Conservation (phyloP, 2,797 vertebrate species). For the Hephaestus fuliginosus region DNA sequence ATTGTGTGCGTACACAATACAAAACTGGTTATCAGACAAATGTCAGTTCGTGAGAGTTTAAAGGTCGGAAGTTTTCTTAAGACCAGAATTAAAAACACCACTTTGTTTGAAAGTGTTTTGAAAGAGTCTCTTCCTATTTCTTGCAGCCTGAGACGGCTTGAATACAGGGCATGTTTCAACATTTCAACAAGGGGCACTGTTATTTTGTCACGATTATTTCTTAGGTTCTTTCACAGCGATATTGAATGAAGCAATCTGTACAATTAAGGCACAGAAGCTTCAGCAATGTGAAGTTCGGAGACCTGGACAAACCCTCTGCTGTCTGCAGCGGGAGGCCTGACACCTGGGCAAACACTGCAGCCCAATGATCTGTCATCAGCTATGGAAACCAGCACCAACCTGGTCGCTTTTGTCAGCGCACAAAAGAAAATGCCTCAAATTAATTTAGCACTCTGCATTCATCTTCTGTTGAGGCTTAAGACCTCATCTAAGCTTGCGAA, state of each 20-base stretch:
- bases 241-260: conserved; percentile 80
- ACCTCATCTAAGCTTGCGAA: conserved; percentile 84
- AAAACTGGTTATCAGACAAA: conserved; percentile 65
- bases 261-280: conserved; percentile 75
- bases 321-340: conserved; percentile 86
- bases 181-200: conserved; percentile 53
- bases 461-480: conserved; percentile 84
- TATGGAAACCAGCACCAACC: conserved; percentile 88
- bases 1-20: conserved; percentile 41
- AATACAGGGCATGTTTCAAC: conserved; percentile 77
- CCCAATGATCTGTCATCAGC: conserved; percentile 89
- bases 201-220: conserved; percentile 77
- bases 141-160: conserved; percentile 46
- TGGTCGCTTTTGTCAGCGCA: conserved; percentile 86
- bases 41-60: conserved; percentile 48
- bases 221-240: conserved; percentile 76
- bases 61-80: conserved; percentile 65
- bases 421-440: conserved; percentile 88
- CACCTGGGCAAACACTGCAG: conserved; percentile 92
- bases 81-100: conserved; percentile 57
- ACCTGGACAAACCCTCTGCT: conserved; percentile 83
- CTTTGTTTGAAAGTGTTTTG: conserved; percentile 76
- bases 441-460: conserved; percentile 89
- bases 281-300: conserved; percentile 81
- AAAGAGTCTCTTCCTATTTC: conserved; percentile 66